Conservation (phyloP, 2,888 invertebrate genomes). For the Polyommatus icarus region DNA sequence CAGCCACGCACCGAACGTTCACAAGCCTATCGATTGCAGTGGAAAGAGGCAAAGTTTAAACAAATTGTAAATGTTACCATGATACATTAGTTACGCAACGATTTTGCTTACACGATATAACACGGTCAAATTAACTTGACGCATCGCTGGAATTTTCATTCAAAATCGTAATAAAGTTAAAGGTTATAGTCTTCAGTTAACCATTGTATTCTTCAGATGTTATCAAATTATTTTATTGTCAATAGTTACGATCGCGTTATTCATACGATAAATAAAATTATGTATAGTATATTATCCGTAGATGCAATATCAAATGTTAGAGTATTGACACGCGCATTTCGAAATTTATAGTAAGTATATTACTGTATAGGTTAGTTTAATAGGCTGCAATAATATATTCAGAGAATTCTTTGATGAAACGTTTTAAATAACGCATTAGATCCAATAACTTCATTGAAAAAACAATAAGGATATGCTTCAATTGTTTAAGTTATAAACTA, state of each 20-base stretch:
- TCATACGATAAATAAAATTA: conserved; percentile 14
- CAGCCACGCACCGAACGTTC: conserved; percentile 24
- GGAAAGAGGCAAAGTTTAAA: conserved; percentile 49
- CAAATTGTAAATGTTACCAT: conserved; percentile 54
- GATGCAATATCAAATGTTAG: neutral
- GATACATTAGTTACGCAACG: conserved; percentile 40
- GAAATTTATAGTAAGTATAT: neutral
- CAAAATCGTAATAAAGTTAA: conserved; percentile 29
- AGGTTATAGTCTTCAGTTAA: neutral
- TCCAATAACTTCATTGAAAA: neutral
- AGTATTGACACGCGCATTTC: neutral
- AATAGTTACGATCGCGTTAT: conserved; percentile 12
- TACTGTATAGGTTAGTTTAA: neutral
- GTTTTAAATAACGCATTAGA: neutral
- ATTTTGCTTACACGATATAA: conserved; percentile 31
- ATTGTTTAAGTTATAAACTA: neutral
- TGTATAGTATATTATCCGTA: neutral
- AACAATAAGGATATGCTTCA: too few relatives aligned
- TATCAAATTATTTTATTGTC: conserved; percentile 25
- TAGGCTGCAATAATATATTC: conserved; percentile 10
- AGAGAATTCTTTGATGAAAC: neutral
- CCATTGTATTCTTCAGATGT: conserved; percentile 19
- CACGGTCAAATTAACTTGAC: too few relatives aligned
- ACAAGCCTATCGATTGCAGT: conserved; percentile 47
- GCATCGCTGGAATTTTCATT: neutral